Conservation (phyloP, 2,797 vertebrate genomes). For the Martes flavigula region DNA sequence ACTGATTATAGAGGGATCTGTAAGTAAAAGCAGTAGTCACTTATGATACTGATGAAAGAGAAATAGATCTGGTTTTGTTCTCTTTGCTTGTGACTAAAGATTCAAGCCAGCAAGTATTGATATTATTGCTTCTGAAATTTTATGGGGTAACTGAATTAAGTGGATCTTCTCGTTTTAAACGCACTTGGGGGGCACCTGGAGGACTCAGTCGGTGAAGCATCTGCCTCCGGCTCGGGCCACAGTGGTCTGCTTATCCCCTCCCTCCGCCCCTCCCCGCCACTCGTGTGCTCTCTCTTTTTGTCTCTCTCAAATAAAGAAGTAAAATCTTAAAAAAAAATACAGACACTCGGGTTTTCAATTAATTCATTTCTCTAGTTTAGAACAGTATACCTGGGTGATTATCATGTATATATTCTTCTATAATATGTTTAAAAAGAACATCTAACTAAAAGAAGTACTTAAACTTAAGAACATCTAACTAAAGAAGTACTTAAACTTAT, state of each 20-base stretch:
- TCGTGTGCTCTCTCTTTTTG: too few relatives aligned
- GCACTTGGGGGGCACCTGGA: too few relatives aligned
- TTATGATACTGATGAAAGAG: background rate
- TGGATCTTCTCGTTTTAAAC: background rate
- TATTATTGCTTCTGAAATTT: background rate
- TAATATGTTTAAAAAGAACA: background rate
- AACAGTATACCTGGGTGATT: accelerated
- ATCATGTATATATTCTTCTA: background rate
- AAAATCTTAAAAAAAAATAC: too few relatives aligned
- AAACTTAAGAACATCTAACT: background rate
- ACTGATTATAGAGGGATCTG: background rate
- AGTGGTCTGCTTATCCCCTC: background rate
- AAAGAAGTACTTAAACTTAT: background rate
- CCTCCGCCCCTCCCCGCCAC: too few relatives aligned
- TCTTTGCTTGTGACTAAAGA: background rate
- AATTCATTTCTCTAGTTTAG: background rate
- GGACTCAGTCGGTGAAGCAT: background rate
- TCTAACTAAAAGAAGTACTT: background rate
- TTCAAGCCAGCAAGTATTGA: background rate
- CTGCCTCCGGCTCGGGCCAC: too few relatives aligned
- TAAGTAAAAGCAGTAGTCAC: background rate
- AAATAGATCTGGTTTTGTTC: background rate
- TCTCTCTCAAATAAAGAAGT: background rate
- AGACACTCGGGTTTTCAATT: background rate
- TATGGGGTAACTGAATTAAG: background rate